Conservation (phyloP, 2,888 invertebrate species). For the Tinea pellionella region DNA sequence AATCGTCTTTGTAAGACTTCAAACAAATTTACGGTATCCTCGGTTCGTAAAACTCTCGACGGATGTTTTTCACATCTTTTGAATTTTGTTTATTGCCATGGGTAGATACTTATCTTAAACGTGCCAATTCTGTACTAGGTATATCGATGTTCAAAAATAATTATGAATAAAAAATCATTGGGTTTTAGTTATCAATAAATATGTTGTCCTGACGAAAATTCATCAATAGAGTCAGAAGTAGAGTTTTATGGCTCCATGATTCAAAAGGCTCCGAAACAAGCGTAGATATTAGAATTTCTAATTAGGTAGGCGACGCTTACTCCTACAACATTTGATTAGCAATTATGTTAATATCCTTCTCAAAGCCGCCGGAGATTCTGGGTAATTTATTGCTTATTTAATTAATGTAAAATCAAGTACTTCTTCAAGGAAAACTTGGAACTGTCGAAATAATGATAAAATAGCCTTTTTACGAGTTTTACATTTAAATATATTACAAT, state of each 20-base stretch:
- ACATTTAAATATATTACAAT: not conserved
- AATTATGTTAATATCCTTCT: constrained; percentile 59
- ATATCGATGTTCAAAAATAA: constrained; percentile 18
- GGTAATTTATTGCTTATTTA: constrained; percentile 63
- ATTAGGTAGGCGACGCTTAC: constrained; percentile 56
- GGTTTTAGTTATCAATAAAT: not conserved
- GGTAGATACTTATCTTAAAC: not conserved
- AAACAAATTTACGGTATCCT: constrained; percentile 42
- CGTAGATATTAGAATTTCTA: constrained; percentile 65
- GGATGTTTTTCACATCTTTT: constrained; percentile 30
- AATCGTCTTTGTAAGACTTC: constrained; percentile 50
- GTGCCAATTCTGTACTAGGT: constrained; percentile 15
- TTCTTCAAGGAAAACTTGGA: not conserved
- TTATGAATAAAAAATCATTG: constrained; percentile 13
- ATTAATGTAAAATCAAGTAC: constrained; percentile 10
- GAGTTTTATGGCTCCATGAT: constrained; percentile 16
- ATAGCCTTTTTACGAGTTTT: not conserved
- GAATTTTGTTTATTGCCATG: constrained; percentile 26
- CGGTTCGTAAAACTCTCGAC: constrained; percentile 27
- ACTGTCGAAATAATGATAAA: not conserved
- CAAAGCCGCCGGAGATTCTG: constrained; percentile 63
- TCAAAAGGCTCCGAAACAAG: constrained; percentile 20
- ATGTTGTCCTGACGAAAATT: not conserved
- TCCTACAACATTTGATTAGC: constrained; percentile 67
- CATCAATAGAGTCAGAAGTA: no score